A percentile compares a stretch with the other conserved stretches of the same genome.
phyloP scores from a whole-genome alignment of 2,888 invertebrate species.

The Chymomyza fuscimana region DNA sequence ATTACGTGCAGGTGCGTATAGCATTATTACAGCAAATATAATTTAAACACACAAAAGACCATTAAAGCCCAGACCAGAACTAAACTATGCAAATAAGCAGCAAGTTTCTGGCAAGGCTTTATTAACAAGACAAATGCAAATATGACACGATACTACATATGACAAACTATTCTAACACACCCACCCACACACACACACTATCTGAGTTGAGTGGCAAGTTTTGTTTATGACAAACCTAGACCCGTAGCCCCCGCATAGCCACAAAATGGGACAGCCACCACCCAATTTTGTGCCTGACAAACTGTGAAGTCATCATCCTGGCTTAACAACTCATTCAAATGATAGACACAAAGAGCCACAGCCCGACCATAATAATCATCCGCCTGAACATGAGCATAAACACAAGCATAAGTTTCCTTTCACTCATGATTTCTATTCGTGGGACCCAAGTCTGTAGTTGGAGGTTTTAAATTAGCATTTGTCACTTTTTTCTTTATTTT shows the following conservation, averaged over 20 bases:
- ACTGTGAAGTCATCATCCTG: constrained; percentile 75
- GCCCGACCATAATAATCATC: not conserved
- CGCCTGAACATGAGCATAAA: constrained; percentile 10
- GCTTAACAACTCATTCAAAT: constrained; percentile 73
- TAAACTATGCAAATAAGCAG: constrained; percentile 34
- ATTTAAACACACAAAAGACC: constrained; percentile 25
- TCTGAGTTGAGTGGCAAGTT: constrained; percentile 29
- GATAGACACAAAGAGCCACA: constrained; percentile 36
- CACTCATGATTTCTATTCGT: constrained; percentile 51
- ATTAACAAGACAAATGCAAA: constrained; percentile 67
- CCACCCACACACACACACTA: constrained; percentile 11
- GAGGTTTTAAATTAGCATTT: constrained; percentile 77
- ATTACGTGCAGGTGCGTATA: constrained; percentile 88
- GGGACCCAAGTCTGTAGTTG: constrained; percentile 31
- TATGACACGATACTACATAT: constrained; percentile 62
- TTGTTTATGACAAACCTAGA: constrained; percentile 26
- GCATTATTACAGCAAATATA: constrained; percentile 35
- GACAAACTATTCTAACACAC: constrained; percentile 61
- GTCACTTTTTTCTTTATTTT: constrained; percentile 54
- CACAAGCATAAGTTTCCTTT: constrained; percentile 65
- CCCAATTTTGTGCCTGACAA: constrained; percentile 62
- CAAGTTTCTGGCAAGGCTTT: not conserved
- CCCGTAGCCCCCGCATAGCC: constrained; percentile 13
- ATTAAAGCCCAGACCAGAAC: constrained; percentile 30
- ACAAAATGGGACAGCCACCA: constrained; percentile 27